Conservation (phyloP, 2,797 vertebrate genomes). For the Fistularia tabacaria region DNA sequence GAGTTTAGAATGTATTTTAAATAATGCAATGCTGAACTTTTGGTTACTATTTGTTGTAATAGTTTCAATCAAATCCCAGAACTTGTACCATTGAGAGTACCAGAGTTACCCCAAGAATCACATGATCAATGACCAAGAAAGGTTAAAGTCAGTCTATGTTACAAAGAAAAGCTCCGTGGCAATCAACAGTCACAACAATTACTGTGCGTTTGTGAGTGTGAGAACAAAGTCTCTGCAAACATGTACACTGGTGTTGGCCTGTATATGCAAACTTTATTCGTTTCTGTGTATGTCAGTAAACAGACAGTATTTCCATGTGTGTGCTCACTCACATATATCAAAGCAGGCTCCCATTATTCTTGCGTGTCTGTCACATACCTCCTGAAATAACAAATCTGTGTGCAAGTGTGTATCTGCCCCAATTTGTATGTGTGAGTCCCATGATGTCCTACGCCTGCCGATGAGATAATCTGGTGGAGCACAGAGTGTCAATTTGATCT, state of each 20-base stretch:
- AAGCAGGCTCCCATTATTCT: too few species aligned
- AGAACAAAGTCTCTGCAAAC: neutral
- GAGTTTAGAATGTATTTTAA: too few species aligned
- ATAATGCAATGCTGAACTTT: too few species aligned
- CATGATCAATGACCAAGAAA: slow-evolving; percentile 42
- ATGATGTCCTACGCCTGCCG: slow-evolving; percentile 49
- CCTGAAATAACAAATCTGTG: slow-evolving; percentile 21
- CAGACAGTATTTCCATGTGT: too few species aligned
- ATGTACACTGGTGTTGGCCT: too few species aligned
- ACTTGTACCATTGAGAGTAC: neutral
- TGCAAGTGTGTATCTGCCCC: slow-evolving; percentile 4
- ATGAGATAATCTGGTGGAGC: slow-evolving; percentile 65
- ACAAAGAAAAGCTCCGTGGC: slow-evolving; percentile 17
- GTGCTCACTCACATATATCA: too few species aligned
- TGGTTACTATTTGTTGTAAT: too few species aligned
- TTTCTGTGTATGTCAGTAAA: too few species aligned
- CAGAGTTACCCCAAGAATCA: slow-evolving; percentile 36
- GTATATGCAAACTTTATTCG: too few species aligned
- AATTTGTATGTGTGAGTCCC: slow-evolving; percentile 37
- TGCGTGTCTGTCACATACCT: slow-evolving; percentile 4
- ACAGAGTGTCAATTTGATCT: slow-evolving; percentile 69
- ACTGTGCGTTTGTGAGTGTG: neutral
- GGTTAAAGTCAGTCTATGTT: slow-evolving; percentile 36
- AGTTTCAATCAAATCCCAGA: too few species aligned
- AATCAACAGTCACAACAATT: slow-evolving; percentile 18